phyloP scores from a whole-genome alignment of 2,113 vertebrate genomes.

The Loxodonta africana region DNA sequence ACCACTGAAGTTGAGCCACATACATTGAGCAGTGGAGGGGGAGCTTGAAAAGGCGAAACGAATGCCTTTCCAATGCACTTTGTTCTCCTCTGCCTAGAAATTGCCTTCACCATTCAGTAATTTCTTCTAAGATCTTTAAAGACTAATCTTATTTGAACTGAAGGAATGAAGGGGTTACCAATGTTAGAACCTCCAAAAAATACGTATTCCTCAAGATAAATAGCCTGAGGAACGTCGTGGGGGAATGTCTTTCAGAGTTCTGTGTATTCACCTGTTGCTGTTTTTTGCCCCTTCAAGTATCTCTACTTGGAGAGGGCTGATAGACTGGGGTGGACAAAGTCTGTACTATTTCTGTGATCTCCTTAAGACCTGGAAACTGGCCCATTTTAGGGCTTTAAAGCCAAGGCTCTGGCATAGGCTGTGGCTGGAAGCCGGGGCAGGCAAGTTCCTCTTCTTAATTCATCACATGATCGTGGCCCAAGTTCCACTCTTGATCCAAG shows the following conservation, averaged over 20 bases:
- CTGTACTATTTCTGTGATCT: not conserved
- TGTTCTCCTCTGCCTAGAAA: not conserved
- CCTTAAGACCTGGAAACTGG: not conserved
- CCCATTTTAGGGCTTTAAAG: not conserved
- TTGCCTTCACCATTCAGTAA: not conserved
- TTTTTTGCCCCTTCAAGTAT: not conserved
- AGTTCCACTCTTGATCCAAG: not conserved
- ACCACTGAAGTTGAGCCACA: not conserved
- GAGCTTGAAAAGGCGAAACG: not conserved
- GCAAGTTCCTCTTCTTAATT: not conserved
- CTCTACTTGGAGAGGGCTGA: not conserved
- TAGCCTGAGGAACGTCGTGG: not conserved
- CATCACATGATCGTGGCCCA: accelerated
- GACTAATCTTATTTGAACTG: not conserved
- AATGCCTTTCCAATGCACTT: not conserved
- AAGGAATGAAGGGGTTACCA: not conserved
- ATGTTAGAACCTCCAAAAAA: not conserved
- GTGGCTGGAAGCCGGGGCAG: not conserved
- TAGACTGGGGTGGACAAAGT: not conserved
- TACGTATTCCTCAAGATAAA: not conserved
- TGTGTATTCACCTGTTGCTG: not conserved
- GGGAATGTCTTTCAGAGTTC: not conserved
- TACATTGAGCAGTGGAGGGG: not conserved
- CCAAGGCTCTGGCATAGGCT: not conserved
- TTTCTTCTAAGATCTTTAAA: not conserved